phyloP scores from a whole-genome alignment of 1,140 invertebrate genomes.

The Lethocerus indicus region DNA sequence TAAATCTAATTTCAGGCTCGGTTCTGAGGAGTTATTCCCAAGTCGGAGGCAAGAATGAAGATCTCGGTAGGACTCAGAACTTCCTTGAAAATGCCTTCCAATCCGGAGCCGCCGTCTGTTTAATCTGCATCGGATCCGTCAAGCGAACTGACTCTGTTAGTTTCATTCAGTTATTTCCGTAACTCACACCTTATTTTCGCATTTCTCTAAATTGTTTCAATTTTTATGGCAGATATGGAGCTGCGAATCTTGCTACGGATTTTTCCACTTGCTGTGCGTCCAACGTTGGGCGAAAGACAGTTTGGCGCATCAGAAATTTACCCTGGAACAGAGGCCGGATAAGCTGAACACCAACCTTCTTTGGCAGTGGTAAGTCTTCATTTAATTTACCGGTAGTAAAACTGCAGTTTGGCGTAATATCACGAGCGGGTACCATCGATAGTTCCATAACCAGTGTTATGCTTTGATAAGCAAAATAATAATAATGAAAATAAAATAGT shows the following conservation, averaged over 20 bases:
- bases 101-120: slow-evolving; percentile 62
- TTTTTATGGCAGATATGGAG: slow-evolving; percentile 56
- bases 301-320: slow-evolving; percentile 45
- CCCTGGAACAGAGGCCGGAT: slow-evolving; percentile 28
- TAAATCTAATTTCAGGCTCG: slow-evolving; percentile 17
- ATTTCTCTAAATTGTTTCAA: slow-evolving; percentile 7
- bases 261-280: slow-evolving; percentile 78
- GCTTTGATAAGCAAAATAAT: too few relatives aligned
- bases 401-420: too few relatives aligned
- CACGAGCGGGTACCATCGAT: too few relatives aligned
- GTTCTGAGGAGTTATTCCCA: slow-evolving; percentile 28
- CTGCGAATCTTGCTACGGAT: slow-evolving; percentile 58
- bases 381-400: too few relatives aligned
- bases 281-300: slow-evolving; percentile 87
- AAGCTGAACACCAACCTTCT: slow-evolving; percentile 3
- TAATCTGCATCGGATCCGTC: slow-evolving; percentile 82
- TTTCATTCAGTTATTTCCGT: background rate
- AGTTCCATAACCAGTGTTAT: too few relatives aligned
- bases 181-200: background rate
- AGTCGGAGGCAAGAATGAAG: slow-evolving; percentile 24
- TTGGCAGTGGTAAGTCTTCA: slow-evolving; percentile 11
- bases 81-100: slow-evolving; percentile 57
- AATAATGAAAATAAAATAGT: too few relatives aligned
- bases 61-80: slow-evolving; percentile 40
- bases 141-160: slow-evolving; percentile 60